A percentile compares a stretch with the other conserved stretches of the same genome.
Conservation (phyloP, 64 coral and sea anemone genomes). For the Stylophora pistillata region DNA sequence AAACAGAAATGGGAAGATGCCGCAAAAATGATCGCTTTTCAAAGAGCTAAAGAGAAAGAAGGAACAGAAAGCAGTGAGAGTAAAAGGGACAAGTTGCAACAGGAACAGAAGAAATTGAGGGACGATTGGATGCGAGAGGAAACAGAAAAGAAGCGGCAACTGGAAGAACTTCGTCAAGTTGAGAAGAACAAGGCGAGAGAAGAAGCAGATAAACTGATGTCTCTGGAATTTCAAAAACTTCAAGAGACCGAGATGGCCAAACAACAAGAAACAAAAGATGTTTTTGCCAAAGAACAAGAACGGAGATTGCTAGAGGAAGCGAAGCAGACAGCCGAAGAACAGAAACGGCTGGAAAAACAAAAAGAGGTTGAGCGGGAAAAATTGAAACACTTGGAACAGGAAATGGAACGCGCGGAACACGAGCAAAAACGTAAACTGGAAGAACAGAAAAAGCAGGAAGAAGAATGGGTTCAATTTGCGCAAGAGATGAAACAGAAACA, state of each 20-base stretch:
- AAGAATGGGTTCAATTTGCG: slow-evolving; percentile 3
- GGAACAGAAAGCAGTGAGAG: neutral
- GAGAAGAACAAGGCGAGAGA: slow-evolving; percentile 32
- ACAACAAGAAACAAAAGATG: slow-evolving; percentile 16
- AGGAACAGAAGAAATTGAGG: slow-evolving; percentile 36
- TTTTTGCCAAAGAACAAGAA: slow-evolving; percentile 26
- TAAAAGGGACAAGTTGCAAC: slow-evolving; percentile 2
- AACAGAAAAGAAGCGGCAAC: slow-evolving; percentile 15
- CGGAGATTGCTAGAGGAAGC: neutral
- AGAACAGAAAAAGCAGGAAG: slow-evolving; percentile 15
- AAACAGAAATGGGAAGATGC: slow-evolving; percentile 30
- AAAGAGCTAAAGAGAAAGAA: slow-evolving; percentile 9
- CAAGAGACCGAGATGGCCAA: slow-evolving; percentile 4
- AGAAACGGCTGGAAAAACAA: slow-evolving; percentile 16
- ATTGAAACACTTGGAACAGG: slow-evolving; percentile 15
- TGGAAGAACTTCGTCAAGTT: slow-evolving; percentile 1
- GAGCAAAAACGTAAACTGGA: slow-evolving; percentile 27
- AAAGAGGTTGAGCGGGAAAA: slow-evolving; percentile 21
- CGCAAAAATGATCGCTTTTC: slow-evolving; percentile 13
- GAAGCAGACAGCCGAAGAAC: neutral
- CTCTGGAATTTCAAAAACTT: neutral
- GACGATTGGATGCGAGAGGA: slow-evolving; percentile 18
- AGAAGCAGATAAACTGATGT: slow-evolving; percentile 14
- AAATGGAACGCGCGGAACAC: neutral
- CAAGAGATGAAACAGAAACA: slow-evolving; percentile 26